phyloP scores from a whole-genome alignment of 2,797 vertebrate genomes.

The Australoheros facetus region DNA sequence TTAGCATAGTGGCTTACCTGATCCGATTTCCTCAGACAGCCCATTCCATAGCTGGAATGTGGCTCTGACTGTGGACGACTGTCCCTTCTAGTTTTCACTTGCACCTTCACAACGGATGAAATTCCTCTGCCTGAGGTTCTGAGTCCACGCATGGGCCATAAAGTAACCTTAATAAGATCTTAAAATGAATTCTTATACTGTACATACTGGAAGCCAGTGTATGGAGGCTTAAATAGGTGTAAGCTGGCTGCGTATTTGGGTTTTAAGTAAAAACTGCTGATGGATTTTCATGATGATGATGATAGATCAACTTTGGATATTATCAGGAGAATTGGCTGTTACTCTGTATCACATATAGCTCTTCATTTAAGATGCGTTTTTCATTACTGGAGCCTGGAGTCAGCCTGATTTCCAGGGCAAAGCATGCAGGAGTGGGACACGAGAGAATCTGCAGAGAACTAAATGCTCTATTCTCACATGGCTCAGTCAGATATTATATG shows the following conservation, averaged over 20 bases:
- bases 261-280: neutral
- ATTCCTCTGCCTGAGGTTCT: neutral
- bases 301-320: neutral
- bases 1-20: neutral
- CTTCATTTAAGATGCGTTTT: neutral
- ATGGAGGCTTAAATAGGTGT: neutral
- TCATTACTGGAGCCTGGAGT: neutral
- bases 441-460: neutral
- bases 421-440: neutral
- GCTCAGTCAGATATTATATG: neutral
- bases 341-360: neutral
- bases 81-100: neutral
- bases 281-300: neutral
- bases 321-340: neutral
- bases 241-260: accelerated
- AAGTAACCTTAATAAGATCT: neutral
- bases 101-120: neutral
- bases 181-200: neutral
- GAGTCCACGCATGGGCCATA: neutral
- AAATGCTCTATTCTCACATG: neutral
- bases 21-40: neutral
- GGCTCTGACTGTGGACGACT: neutral
- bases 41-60: neutral
- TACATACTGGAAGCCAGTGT: neutral
- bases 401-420: neutral